Base-by-base conservation (phyloP, 2,797 vertebrate species). In the Amphiprion clarkii region DNA sequence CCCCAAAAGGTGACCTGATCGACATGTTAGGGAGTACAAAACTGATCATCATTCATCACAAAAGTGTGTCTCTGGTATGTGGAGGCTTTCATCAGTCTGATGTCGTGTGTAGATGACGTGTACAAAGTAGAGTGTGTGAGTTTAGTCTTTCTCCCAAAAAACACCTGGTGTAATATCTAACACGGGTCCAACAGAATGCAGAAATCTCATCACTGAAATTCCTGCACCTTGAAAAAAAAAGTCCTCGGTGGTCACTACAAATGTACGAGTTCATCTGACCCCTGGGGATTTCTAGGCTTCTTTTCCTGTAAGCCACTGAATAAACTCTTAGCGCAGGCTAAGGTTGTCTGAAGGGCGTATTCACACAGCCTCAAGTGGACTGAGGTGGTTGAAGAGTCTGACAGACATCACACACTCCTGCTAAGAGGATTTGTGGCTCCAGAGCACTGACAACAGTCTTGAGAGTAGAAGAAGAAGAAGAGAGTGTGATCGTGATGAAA, bases 371-470 rank as follows among this genome's bases (percentile, higher is more conserved):
- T 7, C 13, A 27, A 19, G 40, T 11, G 29, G 49, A 42, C 71
- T 4, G 53, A 58, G 6, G 56, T 49, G 61, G 60, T 49, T 23
- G 25, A 29, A 33, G 52, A 53, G 53, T 52, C 59, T 4, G 61
- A 76, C 73, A 74, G 69, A 82, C 76, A 72, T 89, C 76, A 62
- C 86, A 86, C 72, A 29, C 54, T 63, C 61, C 51, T 76, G 88
- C 67, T 74, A 88, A 89, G 83, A 88, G 85, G 89, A 90, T 85
- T 76, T 88, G 83, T 73, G 83, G 78, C 85, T 86, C 86, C 78
- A 55, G 51, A 74, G 29, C 29, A 33, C 40, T 72, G 51, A 57
- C 62, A 59, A 62, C 56, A 25, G 72, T 68, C 40, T 49, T 9
- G 31, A 71, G 33, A 61, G 23, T 4, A 25, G 58, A 60, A 56